A percentile compares a stretch with the other conserved stretches of the same genome.
These are phyloP conservation scores for Polietes domitor DNA, from an alignment of 2,888 invertebrate species.

Conservation along the genomic window DNA sequence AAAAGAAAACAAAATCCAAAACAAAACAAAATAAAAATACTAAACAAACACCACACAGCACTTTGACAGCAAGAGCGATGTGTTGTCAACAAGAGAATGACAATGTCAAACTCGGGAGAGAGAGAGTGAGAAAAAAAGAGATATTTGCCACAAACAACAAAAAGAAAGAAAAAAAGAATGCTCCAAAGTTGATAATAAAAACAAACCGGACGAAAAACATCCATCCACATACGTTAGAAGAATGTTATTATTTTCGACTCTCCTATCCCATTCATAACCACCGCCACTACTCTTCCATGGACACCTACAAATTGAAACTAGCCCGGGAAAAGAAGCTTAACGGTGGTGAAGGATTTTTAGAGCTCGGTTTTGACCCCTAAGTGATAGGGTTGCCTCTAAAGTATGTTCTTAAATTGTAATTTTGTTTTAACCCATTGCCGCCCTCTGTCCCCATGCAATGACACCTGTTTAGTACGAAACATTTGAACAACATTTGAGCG, in stretches of 20 bases:
- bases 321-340: background rate
- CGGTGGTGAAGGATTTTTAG: too few relatives aligned
- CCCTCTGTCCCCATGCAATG: too few relatives aligned
- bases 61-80: background rate
- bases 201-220: slow-evolving; percentile 41
- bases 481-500: too few relatives aligned
- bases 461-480: too few relatives aligned
- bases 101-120: background rate
- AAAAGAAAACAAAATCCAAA: slow-evolving; percentile 17
- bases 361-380: too few relatives aligned
- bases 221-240: background rate
- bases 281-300: too few relatives aligned
- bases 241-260: background rate
- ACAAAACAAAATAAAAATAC: background rate
- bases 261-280: background rate
- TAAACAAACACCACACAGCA: background rate
- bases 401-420: too few relatives aligned
- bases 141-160: background rate
- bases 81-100: background rate
- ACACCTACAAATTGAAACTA: too few relatives aligned
- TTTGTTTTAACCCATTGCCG: too few relatives aligned
- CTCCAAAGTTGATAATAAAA: slow-evolving; percentile 53
- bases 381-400: too few relatives aligned
- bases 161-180: slow-evolving; percentile 10
- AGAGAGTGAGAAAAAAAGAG: background rate